phyloP scores from a whole-genome alignment of 1,140 invertebrate species.

The Dendrolimus punctatus region DNA sequence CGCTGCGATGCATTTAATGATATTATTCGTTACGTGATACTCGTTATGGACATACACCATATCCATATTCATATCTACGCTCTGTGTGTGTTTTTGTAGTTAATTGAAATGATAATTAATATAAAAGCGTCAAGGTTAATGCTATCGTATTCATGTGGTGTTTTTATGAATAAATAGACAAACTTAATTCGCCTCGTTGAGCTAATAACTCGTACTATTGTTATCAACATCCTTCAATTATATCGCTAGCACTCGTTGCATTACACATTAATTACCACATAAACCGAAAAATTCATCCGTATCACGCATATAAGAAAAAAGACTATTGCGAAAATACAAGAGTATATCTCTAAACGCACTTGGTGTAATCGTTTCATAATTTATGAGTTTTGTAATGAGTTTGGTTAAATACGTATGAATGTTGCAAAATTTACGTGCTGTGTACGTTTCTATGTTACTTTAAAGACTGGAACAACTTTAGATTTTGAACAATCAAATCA shows the following conservation, averaged over 20 bases:
- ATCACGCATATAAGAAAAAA: not conserved
- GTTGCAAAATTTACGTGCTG: too few relatives aligned
- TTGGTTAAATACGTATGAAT: too few relatives aligned
- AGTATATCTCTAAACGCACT: not conserved
- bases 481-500: too few relatives aligned
- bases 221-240: conserved; percentile 4
- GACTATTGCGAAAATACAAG: not conserved
- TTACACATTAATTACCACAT: too few relatives aligned
- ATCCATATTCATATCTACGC: not conserved
- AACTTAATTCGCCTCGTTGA: conserved; percentile 6
- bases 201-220: conserved; percentile 6
- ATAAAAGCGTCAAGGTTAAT: conserved; percentile 7
- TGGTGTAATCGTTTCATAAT: conserved; percentile 1
- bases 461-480: too few relatives aligned
- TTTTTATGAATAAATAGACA: not conserved
- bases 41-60: not conserved
- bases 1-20: not conserved
- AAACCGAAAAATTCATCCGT: too few relatives aligned
- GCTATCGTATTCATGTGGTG: conserved; percentile 1
- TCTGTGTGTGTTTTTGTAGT: conserved; percentile 1
- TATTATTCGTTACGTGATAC: not conserved
- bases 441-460: too few relatives aligned
- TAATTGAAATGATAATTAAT: not conserved
- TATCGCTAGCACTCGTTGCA: too few relatives aligned
- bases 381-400: not conserved